Evolutionary conservation across 1,140 invertebrate species (phyloP), one percentile per base, ranked within the genome.

Genomic region (Xylocopa sonorina): DNA sequence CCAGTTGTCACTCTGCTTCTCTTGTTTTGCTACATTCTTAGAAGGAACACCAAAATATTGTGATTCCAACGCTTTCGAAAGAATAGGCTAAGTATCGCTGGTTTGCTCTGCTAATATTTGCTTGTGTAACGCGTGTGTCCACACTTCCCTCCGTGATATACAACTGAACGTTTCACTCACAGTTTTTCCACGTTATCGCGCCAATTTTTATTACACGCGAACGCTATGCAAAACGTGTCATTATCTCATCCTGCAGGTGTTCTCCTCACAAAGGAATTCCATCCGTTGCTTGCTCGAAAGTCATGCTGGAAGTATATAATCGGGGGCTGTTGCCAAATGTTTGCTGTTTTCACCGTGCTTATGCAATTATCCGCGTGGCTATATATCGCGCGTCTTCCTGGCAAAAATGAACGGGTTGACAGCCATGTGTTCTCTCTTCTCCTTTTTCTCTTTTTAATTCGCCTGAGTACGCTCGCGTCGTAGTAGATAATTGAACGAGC

Each of bases 221-320:
- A 41, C 32, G 24, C 72, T 78, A 72, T 58, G 34, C 27, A 75
- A 62, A 78, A 71, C 10, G 21, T 60, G 16, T 34, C 32, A 78
- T 78, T 72, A 78, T 72, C 67, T 1, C 34, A 62, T 63, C 46
- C 0, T 24, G 12, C 14, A 62, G 5, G 18, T 71, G 21, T 57
- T 51, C 16, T 21, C 7, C 53, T 62, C 43, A 60, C 55, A 38
- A 51, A 27, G 55, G 51, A 71, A 62, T 57, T 55, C 27, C 34
- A 55, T 66, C 67, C 16, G 6, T 5, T 48, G 57, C n/a, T 27
- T 27, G 10, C 27, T 34, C 1, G 50, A 51, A 55, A 67, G 10
- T 66, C 24, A 53, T 46, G 18, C 60, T 12, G n/a, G 10, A 2
- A 64, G n/a, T 48, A 32, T 55, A 27, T 67, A 76, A 74, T 62